phyloP scores from a whole-genome alignment of 2,888 invertebrate genomes.

The Thera britannica region DNA sequence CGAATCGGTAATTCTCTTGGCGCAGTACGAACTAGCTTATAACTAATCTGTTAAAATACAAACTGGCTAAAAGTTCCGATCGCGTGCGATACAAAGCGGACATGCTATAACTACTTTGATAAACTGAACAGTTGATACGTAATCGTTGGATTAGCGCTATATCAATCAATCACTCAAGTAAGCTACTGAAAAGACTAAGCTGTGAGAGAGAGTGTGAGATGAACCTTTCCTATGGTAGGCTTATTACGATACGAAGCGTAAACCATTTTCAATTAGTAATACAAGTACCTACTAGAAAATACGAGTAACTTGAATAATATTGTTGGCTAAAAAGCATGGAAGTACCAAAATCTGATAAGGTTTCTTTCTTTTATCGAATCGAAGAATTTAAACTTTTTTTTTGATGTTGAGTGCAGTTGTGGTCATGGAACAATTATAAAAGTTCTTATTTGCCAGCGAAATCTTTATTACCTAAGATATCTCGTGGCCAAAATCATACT shows the following conservation, averaged over 20 bases:
- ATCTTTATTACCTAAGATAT: too few relatives aligned
- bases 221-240: neutral
- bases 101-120: slow-evolving; percentile 43
- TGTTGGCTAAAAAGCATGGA: too few relatives aligned
- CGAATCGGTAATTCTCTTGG: slow-evolving; percentile 50
- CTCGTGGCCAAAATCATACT: neutral
- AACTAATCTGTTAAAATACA: slow-evolving; percentile 54
- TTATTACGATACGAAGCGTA: neutral
- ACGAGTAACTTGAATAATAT: too few relatives aligned
- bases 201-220: neutral
- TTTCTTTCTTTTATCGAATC: too few relatives aligned
- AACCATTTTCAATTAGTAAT: neutral
- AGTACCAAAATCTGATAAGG: too few relatives aligned
- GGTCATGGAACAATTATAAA: neutral
- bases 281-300: too few relatives aligned
- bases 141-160: slow-evolving; percentile 41
- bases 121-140: slow-evolving; percentile 44
- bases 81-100: slow-evolving; percentile 45
- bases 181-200: slow-evolving; percentile 7
- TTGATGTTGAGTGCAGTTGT: too few relatives aligned
- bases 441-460: neutral
- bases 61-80: slow-evolving; percentile 42
- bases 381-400: too few relatives aligned
- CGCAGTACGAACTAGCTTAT: slow-evolving; percentile 43
- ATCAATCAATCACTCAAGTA: slow-evolving; percentile 42